Evolutionary conservation across 2,888 invertebrate genomes (phyloP).

Genomic region (Zaprionus bogoriensis): DNA sequence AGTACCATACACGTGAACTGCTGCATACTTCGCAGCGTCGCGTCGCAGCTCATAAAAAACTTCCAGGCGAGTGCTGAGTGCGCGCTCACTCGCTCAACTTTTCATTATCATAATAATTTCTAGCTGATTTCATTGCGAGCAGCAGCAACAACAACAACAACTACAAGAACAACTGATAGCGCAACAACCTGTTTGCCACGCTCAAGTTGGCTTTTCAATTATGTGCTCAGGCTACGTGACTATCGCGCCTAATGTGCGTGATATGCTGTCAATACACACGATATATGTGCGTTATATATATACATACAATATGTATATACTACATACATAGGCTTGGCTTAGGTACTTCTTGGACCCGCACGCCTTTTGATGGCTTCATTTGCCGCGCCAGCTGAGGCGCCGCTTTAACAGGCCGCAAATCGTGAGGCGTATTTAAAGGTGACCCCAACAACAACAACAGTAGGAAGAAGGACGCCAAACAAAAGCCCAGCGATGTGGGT

Average conservation of each 20-base stretch:
- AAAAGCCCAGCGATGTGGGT: constrained; percentile 65
- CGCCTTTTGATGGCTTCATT: constrained; percentile 61
- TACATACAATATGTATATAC: background rate
- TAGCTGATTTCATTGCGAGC: constrained; percentile 66
- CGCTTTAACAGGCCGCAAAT: constrained; percentile 44
- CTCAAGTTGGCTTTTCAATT: constrained; percentile 73
- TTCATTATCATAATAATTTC: constrained; percentile 75
- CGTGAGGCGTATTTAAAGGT: constrained; percentile 60
- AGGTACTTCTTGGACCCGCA: constrained; percentile 31
- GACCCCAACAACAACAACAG: no score
- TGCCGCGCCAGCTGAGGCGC: constrained; percentile 36
- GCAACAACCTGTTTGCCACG: constrained; percentile 61
- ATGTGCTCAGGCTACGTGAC: constrained; percentile 69
- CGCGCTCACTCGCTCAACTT: constrained; percentile 28
- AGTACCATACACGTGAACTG: constrained; percentile 27
- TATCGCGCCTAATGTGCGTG: constrained; percentile 62
- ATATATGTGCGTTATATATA: background rate
- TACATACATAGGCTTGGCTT: background rate
- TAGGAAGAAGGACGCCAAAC: no score
- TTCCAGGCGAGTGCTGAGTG: constrained; percentile 15
- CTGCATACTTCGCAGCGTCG: constrained; percentile 29
- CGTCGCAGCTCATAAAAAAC: constrained; percentile 25
- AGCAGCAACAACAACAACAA: background rate
- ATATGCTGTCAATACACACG: constrained; percentile 20
- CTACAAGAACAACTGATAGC: constrained; percentile 34